Percentiles rank a stretch among this genome's conserved stretches.
Evolutionary conservation across 2,888 invertebrate genomes (phyloP).

Genomic region (Dicranocentrus wangi): DNA sequence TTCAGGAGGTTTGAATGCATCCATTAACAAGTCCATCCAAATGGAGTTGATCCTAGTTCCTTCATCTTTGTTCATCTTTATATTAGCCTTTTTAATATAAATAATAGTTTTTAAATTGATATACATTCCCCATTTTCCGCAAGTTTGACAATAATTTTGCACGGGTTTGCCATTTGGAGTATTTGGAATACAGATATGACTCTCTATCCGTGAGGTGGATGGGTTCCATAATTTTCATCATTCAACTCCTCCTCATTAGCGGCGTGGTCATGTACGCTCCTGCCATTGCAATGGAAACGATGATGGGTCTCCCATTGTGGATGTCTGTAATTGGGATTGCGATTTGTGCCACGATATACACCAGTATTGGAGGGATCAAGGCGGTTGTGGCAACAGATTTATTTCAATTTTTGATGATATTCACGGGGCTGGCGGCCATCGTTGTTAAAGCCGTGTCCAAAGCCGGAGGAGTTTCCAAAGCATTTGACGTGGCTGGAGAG

Average conservation of each 20-base stretch:
- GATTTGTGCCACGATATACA: constrained; percentile 72
- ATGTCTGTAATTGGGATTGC: constrained; percentile 71
- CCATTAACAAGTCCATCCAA: too few relatives aligned
- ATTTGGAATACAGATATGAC: constrained; percentile 69
- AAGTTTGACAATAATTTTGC: too few relatives aligned
- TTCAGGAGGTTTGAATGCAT: too few relatives aligned
- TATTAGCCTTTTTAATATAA: too few relatives aligned
- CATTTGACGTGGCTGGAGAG: constrained; percentile 64
- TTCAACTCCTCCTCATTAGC: constrained; percentile 63
- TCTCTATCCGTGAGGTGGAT: constrained; percentile 65
- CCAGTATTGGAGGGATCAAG: constrained; percentile 80
- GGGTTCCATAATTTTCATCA: constrained; percentile 67
- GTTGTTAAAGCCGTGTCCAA: constrained; percentile 66
- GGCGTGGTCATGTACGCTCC: constrained; percentile 71
- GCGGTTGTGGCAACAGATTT: constrained; percentile 87
- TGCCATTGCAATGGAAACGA: constrained; percentile 68
- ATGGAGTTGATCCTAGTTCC: too few relatives aligned
- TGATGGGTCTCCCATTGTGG: constrained; percentile 71
- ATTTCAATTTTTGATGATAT: constrained; percentile 84
- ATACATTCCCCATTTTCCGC: too few relatives aligned
- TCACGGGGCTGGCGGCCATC: constrained; percentile 75
- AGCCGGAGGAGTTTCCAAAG: constrained; percentile 67
- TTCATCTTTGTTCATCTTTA: too few relatives aligned
- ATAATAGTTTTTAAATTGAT: too few relatives aligned
- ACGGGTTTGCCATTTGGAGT: too few relatives aligned